Conservation (phyloP, 1,140 invertebrate genomes). For the Zaprionus ornatus region DNA sequence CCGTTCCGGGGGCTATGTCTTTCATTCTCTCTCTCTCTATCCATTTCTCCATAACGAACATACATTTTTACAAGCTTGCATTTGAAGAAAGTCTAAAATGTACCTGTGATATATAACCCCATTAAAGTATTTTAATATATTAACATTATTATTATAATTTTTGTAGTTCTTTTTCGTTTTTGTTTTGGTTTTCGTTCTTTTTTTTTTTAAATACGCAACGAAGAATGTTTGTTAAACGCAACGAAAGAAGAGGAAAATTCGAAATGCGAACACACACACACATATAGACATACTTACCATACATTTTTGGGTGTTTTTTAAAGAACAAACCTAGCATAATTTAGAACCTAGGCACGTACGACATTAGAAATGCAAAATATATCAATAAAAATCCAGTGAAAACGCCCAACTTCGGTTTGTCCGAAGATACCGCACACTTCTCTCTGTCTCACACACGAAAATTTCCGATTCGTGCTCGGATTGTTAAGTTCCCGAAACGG, state of each 20-base stretch:
- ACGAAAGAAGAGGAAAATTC: slow-evolving; percentile 8
- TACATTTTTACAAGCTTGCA: slow-evolving; percentile 78
- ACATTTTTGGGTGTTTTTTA: slow-evolving; percentile 46
- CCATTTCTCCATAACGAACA: slow-evolving; percentile 43
- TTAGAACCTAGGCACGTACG: slow-evolving; percentile 73
- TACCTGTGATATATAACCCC: slow-evolving; percentile 80
- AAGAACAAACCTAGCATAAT: slow-evolving; percentile 61
- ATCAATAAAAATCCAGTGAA: slow-evolving; percentile 54
- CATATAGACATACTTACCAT: slow-evolving; percentile 5
- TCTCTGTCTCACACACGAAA: background rate
- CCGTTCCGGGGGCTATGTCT: slow-evolving; percentile 11
- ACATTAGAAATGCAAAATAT: slow-evolving; percentile 79
- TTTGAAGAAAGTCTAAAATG: slow-evolving; percentile 81
- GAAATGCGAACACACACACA: slow-evolving; percentile 28
- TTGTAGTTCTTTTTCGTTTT: slow-evolving; percentile 40
- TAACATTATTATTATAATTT: slow-evolving; percentile 31
- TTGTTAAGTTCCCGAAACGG: slow-evolving; percentile 28
- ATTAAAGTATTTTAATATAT: slow-evolving; percentile 75
- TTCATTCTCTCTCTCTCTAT: background rate
- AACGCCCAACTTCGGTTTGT: slow-evolving; percentile 26
- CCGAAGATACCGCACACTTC: slow-evolving; percentile 41
- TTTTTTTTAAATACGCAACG: slow-evolving; percentile 46
- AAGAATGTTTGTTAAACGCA: slow-evolving; percentile 46
- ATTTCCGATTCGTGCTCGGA: slow-evolving; percentile 25
- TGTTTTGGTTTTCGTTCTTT: slow-evolving; percentile 22